A percentile compares a stretch with the other conserved stretches of the same genome.
Conservation (phyloP, 2,113 vertebrate genomes). For the Myxocyprinus asiaticus region DNA sequence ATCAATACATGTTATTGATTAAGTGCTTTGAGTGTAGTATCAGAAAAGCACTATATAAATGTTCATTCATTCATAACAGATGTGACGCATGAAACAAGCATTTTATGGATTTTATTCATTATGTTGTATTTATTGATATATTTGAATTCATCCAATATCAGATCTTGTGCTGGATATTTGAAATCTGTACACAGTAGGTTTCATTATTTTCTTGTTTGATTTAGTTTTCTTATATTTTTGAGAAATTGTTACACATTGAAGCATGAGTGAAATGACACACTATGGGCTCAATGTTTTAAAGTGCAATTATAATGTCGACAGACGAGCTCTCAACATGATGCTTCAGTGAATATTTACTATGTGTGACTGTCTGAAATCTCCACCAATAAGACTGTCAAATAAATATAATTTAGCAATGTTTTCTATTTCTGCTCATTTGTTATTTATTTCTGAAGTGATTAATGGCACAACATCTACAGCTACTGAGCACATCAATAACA, state of each 20-base stretch:
- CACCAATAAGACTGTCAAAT: slow-evolving; percentile 75
- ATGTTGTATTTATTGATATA: too few species aligned
- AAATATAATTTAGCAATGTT: slow-evolving; percentile 64
- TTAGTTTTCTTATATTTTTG: slow-evolving; percentile 43
- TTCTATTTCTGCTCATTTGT: slow-evolving; percentile 62
- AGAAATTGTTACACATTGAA: not conserved
- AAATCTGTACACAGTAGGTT: slow-evolving; percentile 27
- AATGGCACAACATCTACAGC: not conserved
- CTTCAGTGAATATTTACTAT: slow-evolving; percentile 69
- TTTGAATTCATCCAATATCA: too few species aligned
- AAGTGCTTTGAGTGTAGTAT: too few species aligned
- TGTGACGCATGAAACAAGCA: too few species aligned
- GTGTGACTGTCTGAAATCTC: slow-evolving; percentile 64
- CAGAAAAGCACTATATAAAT: too few species aligned
- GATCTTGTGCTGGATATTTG: slow-evolving; percentile 23
- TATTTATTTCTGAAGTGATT: not conserved
- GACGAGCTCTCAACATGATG: slow-evolving; percentile 65
- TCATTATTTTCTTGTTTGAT: slow-evolving; percentile 66
- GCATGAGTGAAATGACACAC: slow-evolving; percentile 38
- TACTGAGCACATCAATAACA: too few species aligned
- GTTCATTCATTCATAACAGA: too few species aligned
- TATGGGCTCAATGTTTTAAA: slow-evolving; percentile 73
- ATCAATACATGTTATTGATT: too few species aligned
- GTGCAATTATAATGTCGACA: slow-evolving; percentile 77
- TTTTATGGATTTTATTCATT: too few species aligned